These are phyloP conservation scores for Drosophila lowei DNA, from an alignment of 1,140 invertebrate genomes.

Conservation along the genomic window DNA sequence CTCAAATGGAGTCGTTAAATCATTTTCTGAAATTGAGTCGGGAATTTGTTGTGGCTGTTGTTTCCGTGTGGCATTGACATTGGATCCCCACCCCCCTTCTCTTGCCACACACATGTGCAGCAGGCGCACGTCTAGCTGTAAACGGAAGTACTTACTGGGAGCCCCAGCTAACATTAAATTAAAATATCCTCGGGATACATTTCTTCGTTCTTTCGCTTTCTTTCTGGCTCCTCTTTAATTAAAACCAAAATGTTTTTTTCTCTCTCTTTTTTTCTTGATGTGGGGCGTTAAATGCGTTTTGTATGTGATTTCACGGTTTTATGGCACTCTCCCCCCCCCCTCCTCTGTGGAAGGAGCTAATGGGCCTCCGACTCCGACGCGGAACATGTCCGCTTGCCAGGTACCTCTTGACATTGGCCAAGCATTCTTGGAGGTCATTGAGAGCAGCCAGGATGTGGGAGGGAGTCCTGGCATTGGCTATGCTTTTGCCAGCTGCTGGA, in stretches of 20 bases:
- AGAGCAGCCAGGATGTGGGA: constrained; percentile 8
- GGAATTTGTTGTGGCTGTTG: constrained; percentile 56
- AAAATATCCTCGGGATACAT: constrained; percentile 67
- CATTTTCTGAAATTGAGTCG: constrained; percentile 81
- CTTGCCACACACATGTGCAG: constrained; percentile 21
- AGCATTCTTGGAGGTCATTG: constrained; percentile 51
- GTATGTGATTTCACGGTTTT: constrained; percentile 78
- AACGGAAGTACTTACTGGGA: constrained; percentile 71
- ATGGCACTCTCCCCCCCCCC: constrained; percentile 13
- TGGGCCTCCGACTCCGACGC: constrained; percentile 4
- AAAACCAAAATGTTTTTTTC: constrained; percentile 70
- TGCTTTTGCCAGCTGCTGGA: constrained; percentile 24
- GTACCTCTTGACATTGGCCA: constrained; percentile 50
- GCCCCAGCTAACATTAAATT: constrained; percentile 68
- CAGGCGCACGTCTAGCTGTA: constrained; percentile 64
- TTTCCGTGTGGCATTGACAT: constrained; percentile 67
- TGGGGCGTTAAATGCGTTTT: constrained; percentile 72
- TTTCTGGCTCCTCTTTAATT: constrained; percentile 63
- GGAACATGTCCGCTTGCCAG: constrained; percentile 29
- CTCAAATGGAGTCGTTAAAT: constrained; percentile 80
- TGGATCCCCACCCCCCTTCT: constrained; percentile 10
- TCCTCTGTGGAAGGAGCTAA: constrained; percentile 37
- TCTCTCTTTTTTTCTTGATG: constrained; percentile 33
- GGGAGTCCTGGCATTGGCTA: constrained; percentile 8
- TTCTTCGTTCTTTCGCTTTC: constrained; percentile 24